A percentile compares a stretch with the other conserved stretches of the same genome.
Evolutionary conservation across 1,140 invertebrate genomes (phyloP).

Genomic region (Ctenoplectra terminalis): DNA sequence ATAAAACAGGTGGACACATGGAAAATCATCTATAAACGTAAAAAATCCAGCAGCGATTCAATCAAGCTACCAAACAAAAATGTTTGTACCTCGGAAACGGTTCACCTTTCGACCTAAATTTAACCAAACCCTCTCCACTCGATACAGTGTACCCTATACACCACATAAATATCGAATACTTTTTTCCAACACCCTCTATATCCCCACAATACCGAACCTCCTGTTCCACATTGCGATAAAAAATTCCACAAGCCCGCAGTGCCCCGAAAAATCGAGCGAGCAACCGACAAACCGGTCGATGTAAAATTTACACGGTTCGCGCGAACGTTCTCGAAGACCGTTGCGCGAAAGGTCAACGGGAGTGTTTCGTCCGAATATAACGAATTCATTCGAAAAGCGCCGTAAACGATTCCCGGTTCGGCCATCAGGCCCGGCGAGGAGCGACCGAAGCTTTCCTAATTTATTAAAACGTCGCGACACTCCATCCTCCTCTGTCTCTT

Average conservation of each 20-base stretch:
- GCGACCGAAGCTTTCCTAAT: conserved; percentile 58
- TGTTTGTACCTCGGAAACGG: too few species aligned
- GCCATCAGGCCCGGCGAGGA: conserved; percentile 44
- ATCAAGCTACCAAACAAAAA: too few species aligned
- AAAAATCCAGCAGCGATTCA: too few species aligned
- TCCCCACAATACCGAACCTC: too few species aligned
- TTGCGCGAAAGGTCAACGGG: conserved; percentile 45
- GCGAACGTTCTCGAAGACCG: not conserved
- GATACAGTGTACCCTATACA: too few species aligned
- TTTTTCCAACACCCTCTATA: too few species aligned
- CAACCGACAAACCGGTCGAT: conserved; percentile 13
- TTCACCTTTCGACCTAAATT: too few species aligned
- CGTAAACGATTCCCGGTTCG: conserved; percentile 67
- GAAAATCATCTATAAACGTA: too few species aligned
- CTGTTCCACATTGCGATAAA: too few species aligned
- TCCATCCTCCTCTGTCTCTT: not conserved
- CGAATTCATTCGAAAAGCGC: conserved; percentile 64
- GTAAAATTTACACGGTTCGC: conserved; percentile 23
- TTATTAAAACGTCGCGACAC: conserved; percentile 70
- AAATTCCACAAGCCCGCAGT: not conserved
- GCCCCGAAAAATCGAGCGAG: conserved; percentile 23
- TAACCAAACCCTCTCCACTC: too few species aligned
- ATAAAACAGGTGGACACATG: too few species aligned
- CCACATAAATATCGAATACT: too few species aligned
- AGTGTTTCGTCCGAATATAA: conserved; percentile 42